phyloP scores from a whole-genome alignment of 2,113 vertebrate species.

The Tapirus terrestris region DNA sequence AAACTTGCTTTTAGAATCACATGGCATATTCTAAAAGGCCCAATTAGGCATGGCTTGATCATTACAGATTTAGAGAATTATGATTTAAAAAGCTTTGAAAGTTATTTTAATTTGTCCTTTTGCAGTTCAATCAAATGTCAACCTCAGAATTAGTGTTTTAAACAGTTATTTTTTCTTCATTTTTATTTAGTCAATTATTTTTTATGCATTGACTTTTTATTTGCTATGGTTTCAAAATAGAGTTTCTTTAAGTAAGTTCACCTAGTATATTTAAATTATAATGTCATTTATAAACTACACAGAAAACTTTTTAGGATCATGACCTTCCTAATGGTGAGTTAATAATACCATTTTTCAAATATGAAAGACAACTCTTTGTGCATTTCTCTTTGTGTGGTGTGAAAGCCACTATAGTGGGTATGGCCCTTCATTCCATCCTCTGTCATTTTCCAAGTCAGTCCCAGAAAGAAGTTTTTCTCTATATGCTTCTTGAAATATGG shows the following conservation, averaged over 20 bases:
- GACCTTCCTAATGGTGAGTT: neutral
- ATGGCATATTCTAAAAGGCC: neutral
- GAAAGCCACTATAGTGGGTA: neutral
- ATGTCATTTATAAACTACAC: slow-evolving; percentile 8
- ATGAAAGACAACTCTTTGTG: slow-evolving; percentile 3
- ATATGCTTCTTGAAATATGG: neutral
- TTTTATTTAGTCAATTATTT: neutral
- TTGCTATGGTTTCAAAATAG: neutral
- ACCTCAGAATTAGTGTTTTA: neutral
- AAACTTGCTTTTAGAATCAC: neutral
- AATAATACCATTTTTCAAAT: slow-evolving; percentile 12
- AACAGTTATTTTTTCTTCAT: neutral
- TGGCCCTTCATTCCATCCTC: neutral
- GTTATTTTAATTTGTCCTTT: neutral
- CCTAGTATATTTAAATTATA: neutral
- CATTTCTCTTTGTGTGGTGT: slow-evolving; percentile 26
- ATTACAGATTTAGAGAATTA: slow-evolving; percentile 7
- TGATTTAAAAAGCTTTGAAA: slow-evolving; percentile 19
- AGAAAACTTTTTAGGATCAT: neutral
- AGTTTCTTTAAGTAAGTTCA: neutral
- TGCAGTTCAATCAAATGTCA: neutral
- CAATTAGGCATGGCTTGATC: neutral
- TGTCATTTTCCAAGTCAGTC: neutral
- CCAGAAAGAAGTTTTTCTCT: neutral
- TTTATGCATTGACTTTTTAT: neutral